Conservation (phyloP, 2,113 vertebrate genomes). For the Bothrops jararaca region DNA sequence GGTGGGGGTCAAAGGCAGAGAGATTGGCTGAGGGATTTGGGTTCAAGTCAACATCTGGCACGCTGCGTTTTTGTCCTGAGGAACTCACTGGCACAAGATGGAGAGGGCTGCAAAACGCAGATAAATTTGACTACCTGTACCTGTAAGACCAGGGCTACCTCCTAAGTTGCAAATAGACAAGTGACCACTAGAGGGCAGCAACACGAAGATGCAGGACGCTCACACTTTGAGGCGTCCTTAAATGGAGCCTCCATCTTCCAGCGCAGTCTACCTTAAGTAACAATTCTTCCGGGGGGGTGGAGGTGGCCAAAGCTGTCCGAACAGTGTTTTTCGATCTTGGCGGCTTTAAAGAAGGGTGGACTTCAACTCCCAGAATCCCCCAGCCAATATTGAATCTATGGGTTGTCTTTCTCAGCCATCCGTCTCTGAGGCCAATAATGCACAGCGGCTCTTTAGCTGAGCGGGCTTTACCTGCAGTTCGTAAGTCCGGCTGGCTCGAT, state of each 20-base stretch:
- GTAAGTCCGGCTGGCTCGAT: slow-evolving; percentile 85
- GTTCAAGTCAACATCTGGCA: neutral
- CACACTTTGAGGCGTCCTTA: neutral
- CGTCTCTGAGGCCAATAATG: neutral
- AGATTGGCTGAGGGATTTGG: neutral
- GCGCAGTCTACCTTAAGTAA: neutral
- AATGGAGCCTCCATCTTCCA: neutral
- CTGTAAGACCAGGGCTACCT: neutral
- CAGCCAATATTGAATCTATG: neutral
- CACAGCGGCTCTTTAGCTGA: neutral
- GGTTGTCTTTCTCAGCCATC: neutral
- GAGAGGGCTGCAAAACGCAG: neutral
- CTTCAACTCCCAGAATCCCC: neutral
- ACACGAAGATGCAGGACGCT: neutral
- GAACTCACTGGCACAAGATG: neutral
- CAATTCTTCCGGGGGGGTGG: too few relatives aligned
- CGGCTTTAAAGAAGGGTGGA: neutral
- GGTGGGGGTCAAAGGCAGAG: neutral
- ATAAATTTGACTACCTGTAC: neutral
- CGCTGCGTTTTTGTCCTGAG: neutral
- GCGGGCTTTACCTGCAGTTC: slow-evolving; percentile 80
- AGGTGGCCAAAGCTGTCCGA: too few relatives aligned
- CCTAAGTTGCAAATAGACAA: neutral
- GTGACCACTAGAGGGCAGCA: neutral
- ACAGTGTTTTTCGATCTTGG: neutral